Percentiles rank a stretch among this genome's conserved stretches.
Conservation (phyloP, 2,113 vertebrate genomes). For the Mus pahari region DNA sequence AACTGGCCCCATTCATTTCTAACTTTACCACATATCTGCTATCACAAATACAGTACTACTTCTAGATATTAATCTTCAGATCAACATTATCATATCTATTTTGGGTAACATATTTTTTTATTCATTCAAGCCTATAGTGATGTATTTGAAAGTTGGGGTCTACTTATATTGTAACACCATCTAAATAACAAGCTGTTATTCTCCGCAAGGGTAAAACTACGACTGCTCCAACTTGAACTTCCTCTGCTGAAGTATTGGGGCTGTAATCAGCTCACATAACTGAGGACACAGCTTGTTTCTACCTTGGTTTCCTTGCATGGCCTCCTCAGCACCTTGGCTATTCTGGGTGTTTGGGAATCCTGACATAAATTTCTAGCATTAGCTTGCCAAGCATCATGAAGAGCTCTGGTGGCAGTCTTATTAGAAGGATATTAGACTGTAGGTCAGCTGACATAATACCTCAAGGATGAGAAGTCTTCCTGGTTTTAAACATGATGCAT, state of each 20-base stretch:
- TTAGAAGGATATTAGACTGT: neutral
- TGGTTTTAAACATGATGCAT: constrained; percentile 24
- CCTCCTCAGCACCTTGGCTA: constrained; percentile 10
- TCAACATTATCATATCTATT: neutral
- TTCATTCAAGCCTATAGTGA: neutral
- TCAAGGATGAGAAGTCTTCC: neutral
- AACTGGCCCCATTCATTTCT: neutral
- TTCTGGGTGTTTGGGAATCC: neutral
- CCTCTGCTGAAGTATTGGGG: neutral
- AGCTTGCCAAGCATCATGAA: constrained; percentile 12
- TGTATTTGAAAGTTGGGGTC: neutral
- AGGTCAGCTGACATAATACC: neutral
- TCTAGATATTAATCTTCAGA: neutral
- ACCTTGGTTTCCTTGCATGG: neutral
- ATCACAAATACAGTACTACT: neutral
- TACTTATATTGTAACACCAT: neutral
- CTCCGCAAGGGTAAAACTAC: too few species aligned
- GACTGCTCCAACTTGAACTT: neutral
- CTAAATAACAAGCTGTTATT: neutral
- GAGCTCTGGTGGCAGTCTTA: constrained; percentile 1
- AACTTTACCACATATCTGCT: neutral
- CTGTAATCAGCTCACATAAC: neutral
- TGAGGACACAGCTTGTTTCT: neutral
- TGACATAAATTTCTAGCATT: neutral
- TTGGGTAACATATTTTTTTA: neutral